These are phyloP conservation scores for Cyclophora punctaria DNA, from an alignment of 2,888 invertebrate genomes.

Conservation along the genomic window DNA sequence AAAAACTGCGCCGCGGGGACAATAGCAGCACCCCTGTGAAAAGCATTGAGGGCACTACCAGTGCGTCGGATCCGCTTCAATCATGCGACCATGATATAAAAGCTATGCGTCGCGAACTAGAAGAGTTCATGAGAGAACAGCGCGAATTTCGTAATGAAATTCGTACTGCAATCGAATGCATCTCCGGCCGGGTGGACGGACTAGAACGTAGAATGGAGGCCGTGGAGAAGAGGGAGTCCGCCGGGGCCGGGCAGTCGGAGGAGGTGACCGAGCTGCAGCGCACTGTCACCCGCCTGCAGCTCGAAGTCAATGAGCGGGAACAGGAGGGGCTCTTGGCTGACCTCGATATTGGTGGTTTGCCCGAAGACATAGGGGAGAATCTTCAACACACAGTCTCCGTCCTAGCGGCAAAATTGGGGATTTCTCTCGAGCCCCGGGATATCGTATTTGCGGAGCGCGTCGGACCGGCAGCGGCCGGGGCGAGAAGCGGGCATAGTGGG, in stretches of 20 bases:
- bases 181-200: not conserved
- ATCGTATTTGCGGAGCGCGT: not conserved
- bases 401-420: not conserved
- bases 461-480: not conserved
- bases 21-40: not conserved
- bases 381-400: not conserved
- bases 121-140: not conserved
- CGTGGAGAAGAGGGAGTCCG: not conserved
- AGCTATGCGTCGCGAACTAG: conserved; percentile 1
- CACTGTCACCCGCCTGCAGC: not conserved
- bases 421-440: not conserved
- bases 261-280: not conserved
- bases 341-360: conserved; percentile 1
- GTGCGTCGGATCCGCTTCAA: not conserved
- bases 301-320: conserved; percentile 1
- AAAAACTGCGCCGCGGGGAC: not conserved
- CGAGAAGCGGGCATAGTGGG: not conserved
- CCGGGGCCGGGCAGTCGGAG: not conserved
- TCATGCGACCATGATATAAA: not conserved
- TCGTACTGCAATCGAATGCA: not conserved
- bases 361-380: conserved; percentile 3
- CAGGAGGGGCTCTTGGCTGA: conserved; percentile 1
- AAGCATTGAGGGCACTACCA: not conserved
- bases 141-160: not conserved
- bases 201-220: not conserved